These are phyloP conservation scores for Carabus problematicus DNA, from an alignment of 2,888 invertebrate genomes.

Conservation along the genomic window DNA sequence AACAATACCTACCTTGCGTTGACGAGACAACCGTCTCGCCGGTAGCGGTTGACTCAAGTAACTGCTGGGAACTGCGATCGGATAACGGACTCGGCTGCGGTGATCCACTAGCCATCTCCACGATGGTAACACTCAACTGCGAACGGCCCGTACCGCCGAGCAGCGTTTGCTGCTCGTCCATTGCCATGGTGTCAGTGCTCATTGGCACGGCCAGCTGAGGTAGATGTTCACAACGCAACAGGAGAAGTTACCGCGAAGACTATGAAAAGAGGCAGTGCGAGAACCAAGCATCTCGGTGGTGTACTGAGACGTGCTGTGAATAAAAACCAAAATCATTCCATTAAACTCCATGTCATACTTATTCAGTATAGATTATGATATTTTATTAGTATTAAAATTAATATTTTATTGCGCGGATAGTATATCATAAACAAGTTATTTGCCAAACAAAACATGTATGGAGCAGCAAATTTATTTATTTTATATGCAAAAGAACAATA, in stretches of 20 bases:
- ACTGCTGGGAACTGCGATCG: slow-evolving; percentile 56
- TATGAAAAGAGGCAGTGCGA: too few species aligned
- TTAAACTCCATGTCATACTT: too few species aligned
- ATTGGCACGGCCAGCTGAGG: neutral
- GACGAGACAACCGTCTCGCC: slow-evolving; percentile 21
- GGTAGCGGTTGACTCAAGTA: slow-evolving; percentile 51
- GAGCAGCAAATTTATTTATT: too few species aligned
- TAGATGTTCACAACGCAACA: neutral
- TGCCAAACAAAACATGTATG: too few species aligned
- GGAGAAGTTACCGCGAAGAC: neutral
- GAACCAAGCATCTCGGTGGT: too few species aligned
- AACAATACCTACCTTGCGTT: slow-evolving; percentile 21
- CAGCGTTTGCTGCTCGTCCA: slow-evolving; percentile 58
- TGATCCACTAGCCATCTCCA: slow-evolving; percentile 56
- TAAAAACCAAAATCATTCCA: too few species aligned
- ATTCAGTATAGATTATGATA: too few species aligned
- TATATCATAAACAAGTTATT: too few species aligned
- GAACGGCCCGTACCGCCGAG: slow-evolving; percentile 53
- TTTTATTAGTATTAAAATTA: too few species aligned
- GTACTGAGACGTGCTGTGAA: too few species aligned
- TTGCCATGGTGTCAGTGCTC: slow-evolving; percentile 51
- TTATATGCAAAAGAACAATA: too few species aligned
- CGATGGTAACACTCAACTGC: slow-evolving; percentile 58
- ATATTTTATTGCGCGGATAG: too few species aligned
- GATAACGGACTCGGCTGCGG: slow-evolving; percentile 56